phyloP scores from a whole-genome alignment of 2,113 vertebrate species.

The Aphelocoma coerulescens region DNA sequence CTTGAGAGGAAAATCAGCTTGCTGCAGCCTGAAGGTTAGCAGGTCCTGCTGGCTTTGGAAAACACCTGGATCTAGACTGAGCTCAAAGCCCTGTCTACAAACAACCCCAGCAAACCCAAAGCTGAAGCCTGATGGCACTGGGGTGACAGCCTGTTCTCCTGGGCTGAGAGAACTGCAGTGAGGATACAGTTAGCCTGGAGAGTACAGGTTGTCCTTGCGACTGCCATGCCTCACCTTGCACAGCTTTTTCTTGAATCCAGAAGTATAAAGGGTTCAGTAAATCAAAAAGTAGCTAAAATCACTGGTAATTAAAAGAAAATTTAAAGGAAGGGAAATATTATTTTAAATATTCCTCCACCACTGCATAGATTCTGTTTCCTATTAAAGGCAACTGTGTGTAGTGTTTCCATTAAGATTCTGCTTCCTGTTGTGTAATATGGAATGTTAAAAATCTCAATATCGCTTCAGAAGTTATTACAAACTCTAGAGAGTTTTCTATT shows the following conservation, averaged over 20 bases:
- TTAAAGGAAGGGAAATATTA: background rate
- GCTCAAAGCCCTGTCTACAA: background rate
- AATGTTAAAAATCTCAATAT: conserved; percentile 49
- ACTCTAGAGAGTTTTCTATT: conserved; percentile 35
- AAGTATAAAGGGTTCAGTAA: background rate
- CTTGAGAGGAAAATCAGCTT: background rate
- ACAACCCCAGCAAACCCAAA: background rate
- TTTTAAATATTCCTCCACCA: background rate
- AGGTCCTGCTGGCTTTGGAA: background rate
- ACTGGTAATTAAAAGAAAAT: background rate
- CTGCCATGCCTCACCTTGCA: background rate
- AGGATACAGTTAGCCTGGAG: background rate
- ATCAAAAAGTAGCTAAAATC: background rate
- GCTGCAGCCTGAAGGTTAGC: background rate
- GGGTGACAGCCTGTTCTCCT: background rate
- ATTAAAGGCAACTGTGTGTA: conserved; percentile 28
- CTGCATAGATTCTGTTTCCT: background rate
- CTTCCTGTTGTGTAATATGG: conserved; percentile 57
- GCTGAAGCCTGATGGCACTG: background rate
- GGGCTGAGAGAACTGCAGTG: background rate
- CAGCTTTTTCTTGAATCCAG: background rate
- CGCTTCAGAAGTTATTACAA: conserved; percentile 22
- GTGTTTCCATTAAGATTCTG: conserved; percentile 13
- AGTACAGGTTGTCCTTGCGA: background rate
- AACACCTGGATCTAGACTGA: background rate